Percentiles rank a stretch among this genome's conserved stretches.
Conservation (phyloP, 2,113 vertebrate species). For the Psittacara wagleri region DNA sequence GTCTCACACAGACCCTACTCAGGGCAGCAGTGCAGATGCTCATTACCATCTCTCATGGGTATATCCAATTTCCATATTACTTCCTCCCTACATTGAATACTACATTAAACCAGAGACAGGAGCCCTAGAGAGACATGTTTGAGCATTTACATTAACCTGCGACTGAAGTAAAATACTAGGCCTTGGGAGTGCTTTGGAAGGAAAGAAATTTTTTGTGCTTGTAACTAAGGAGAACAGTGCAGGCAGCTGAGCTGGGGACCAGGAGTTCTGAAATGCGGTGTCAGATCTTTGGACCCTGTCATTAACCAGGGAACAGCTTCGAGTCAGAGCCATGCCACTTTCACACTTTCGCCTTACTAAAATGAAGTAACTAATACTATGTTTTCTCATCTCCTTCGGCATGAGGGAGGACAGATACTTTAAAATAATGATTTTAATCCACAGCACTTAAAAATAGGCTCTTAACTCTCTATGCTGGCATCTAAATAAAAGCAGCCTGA, state of each 20-base stretch:
- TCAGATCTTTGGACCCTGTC: neutral
- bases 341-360: neutral
- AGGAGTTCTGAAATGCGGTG: rapidly evolving
- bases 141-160: neutral
- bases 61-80: neutral
- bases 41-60: neutral
- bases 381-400: neutral
- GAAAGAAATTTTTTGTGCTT: neutral
- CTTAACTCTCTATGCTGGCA: constrained; percentile 61
- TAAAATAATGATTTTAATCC: constrained; percentile 59
- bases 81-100: neutral
- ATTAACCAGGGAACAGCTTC: neutral
- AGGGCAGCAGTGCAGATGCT: neutral
- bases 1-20: neutral
- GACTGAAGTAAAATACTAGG: neutral
- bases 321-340: neutral
- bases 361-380: neutral
- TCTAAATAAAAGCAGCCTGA: constrained; percentile 68
- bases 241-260: neutral
- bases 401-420: constrained; percentile 59
- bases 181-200: neutral
- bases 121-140: neutral
- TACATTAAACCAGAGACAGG: neutral
- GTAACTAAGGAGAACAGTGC: rapidly evolving
- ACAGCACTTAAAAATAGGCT: constrained; percentile 60